Evolutionary conservation across 2,113 vertebrate species (phyloP).

Genomic region (Erpornis zantholeuca): DNA sequence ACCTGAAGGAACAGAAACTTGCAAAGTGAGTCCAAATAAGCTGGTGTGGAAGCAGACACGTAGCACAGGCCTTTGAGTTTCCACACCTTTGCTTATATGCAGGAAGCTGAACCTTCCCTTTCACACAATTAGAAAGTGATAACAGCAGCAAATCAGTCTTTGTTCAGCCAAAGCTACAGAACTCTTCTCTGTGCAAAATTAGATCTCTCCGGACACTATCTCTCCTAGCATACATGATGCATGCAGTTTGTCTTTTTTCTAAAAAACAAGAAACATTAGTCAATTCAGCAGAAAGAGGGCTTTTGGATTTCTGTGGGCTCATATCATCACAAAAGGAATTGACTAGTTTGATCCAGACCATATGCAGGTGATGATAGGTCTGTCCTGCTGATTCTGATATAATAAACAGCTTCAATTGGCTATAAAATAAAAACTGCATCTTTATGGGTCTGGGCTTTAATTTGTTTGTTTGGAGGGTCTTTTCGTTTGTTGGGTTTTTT

Average conservation of each 20-base stretch:
- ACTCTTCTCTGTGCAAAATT: background rate
- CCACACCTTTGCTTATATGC: background rate
- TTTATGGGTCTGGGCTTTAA: background rate
- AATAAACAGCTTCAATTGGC: background rate
- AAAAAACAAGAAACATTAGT: constrained; percentile 4
- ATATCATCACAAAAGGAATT: constrained; percentile 16
- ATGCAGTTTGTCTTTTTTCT: constrained; percentile 13
- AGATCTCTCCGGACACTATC: background rate
- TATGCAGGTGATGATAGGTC: background rate
- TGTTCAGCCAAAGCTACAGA: constrained; percentile 4
- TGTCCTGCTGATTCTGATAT: background rate
- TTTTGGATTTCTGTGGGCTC: background rate
- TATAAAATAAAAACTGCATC: constrained; percentile 27
- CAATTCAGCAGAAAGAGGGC: constrained; percentile 4
- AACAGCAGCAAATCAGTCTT: background rate
- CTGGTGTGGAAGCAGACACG: background rate
- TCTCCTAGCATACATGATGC: background rate
- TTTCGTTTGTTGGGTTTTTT: background rate
- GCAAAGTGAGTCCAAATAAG: background rate
- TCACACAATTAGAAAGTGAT: background rate
- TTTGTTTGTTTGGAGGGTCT: background rate
- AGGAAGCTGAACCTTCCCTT: background rate
- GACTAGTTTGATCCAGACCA: background rate
- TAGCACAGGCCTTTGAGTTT: background rate
- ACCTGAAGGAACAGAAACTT: background rate